Evolutionary conservation across 2,888 invertebrate species (phyloP).

Genomic region (Drymonia ruficornis): DNA sequence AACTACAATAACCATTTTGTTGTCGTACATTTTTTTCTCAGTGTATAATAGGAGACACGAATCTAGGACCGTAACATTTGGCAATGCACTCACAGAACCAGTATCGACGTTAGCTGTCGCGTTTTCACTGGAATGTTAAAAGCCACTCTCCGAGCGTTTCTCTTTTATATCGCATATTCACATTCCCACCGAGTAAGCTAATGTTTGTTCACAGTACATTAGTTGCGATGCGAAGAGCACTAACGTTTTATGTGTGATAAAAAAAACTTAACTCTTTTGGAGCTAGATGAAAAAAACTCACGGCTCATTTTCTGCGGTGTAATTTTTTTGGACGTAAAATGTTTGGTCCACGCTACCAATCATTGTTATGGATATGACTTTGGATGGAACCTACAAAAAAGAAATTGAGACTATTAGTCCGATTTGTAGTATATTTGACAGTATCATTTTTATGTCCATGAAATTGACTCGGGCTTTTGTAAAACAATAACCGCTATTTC

Average conservation of each 20-base stretch:
- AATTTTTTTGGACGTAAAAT: not conserved
- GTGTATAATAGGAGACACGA: no score
- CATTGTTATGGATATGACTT: no score
- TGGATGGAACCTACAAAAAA: no score
- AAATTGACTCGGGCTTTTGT: not conserved
- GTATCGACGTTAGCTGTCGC: constrained; percentile 32
- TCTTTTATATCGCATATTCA: constrained; percentile 38
- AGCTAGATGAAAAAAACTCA: not conserved
- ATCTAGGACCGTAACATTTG: constrained; percentile 14
- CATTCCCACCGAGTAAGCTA: constrained; percentile 30
- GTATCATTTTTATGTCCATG: not conserved
- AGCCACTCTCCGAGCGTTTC: constrained; percentile 44
- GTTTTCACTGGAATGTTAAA: constrained; percentile 48
- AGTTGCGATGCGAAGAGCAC: constrained; percentile 22
- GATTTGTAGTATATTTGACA: no score
- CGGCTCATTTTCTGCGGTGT: no score
- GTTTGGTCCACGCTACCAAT: not conserved
- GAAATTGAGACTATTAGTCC: no score
- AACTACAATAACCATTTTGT: no score
- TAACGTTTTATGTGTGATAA: constrained; percentile 12
- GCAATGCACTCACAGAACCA: constrained; percentile 27
- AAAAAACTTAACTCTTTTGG: constrained; percentile 1
- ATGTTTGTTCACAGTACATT: constrained; percentile 35
- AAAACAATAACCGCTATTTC: constrained; percentile 4
- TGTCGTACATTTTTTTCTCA: no score